Evolutionary conservation across 35 echinoderm and acorn worm species (phyloP), one percentile per base, ranked within the genome.

Genomic region (Lytechinus pictus): DNA sequence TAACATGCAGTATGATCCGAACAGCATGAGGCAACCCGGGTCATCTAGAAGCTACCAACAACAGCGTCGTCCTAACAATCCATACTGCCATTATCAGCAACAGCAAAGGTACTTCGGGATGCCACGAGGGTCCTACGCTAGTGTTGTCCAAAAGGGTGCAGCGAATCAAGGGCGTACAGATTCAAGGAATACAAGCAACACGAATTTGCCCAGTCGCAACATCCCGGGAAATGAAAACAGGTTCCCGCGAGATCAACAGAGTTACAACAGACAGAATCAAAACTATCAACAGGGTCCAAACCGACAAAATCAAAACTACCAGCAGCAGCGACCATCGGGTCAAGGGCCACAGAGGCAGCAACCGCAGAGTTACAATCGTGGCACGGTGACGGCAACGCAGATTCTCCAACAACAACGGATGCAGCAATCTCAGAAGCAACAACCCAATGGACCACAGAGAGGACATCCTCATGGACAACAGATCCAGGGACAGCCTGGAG

Each of bases 21-120:
- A 93, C 66, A 79, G 66, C 9, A 55, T 57, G 92, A 54, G 54
- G 28, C 92, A 53, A 24, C 55, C 92, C 13, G 92, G 92, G 57
- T 16, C 92, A 90, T 33, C 88, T 54, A 27, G 52, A 27, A 57
- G 24, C 28, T 93, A 27, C 14, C 27, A 27, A n/a, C 92, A 93
- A 54, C 52, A 93, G 11, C 92, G 92, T 27, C 92, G 92, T 55
- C 53, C 28, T 16, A 93, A 93, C 53, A 90, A 90, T 27, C 88
- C 88, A 12, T 55, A 93, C n/a, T 57, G 54, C 54, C 92, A 93
- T 54, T n/a, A 57, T 24, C 54, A 93, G 52, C 92, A 93, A 24
- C 92, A 93, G 52, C 92, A 93, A 55, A 10, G n/a, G 53, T 55
- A 93, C 54, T 55, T 57, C 55, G 54, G 9, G 53, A 93, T 93